Evolutionary conservation across 1,140 invertebrate species (phyloP), one percentile per base, ranked within the genome.

Genomic region (Camponotus pennsylvanicus): DNA sequence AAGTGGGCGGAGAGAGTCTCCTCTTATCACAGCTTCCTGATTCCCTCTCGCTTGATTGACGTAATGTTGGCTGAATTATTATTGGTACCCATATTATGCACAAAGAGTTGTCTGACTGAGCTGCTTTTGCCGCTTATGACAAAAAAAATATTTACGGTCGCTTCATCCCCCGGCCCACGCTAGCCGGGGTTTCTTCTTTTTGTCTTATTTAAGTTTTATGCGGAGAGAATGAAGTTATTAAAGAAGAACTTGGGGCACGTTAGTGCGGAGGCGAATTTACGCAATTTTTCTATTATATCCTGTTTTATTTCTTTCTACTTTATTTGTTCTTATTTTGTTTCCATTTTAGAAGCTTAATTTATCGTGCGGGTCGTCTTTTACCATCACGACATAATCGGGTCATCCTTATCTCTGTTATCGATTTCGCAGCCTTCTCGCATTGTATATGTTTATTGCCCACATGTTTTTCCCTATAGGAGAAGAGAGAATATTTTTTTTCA

Each of bases 81-180:
- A 83, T 73, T 63, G 21, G 63, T 67, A 27, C 55, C 21, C 55
- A 5, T 40, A 21, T 57, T 40, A 61, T 34, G 1, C 21, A 59
- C 40, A 1, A 34, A 73, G 4, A 40, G 52, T 21, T 80, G 37
- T 11, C 27, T 64, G 42, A 34, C 11, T 52, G n/a, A 42, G 21
- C 66, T 34, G 49, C 59, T 80, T 71, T 57, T 82, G 79, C 11
- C 66, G 67, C 52, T 71, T 57, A 42, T 37, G 52, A 0, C 52
- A 61, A 40, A 32, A 27, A 27, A 63, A 57, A 52, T 40, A 13
- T 42, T 71, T 49, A 70, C 37, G 67, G 27, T 61, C 59, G 45
- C 73, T 83, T 83, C 79, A 83, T 83, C 79, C 78, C 69, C 9
- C 79, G 55, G 42, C 79, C 69, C 57, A 83, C 79, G 69, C 67